phyloP scores from a whole-genome alignment of 2,888 invertebrate genomes.

The Saturnia pavonia region DNA sequence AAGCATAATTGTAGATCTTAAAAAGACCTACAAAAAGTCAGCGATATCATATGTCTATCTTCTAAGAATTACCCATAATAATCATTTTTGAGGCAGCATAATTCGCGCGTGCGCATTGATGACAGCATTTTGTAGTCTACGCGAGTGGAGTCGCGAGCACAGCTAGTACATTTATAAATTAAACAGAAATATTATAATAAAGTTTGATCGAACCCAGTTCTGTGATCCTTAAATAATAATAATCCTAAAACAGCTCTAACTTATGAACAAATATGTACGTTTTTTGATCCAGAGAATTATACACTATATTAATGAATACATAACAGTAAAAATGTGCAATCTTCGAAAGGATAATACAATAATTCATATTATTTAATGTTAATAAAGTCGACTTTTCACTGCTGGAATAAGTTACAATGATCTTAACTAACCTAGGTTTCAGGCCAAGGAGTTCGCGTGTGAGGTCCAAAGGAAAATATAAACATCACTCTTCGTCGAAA shows the following conservation, averaged over 20 bases:
- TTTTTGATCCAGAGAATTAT: not conserved
- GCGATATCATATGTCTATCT: too few relatives aligned
- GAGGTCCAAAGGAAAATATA: conserved; percentile 47
- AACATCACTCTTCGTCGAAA: conserved; percentile 33
- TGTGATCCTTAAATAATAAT: too few relatives aligned
- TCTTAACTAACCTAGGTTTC: not conserved
- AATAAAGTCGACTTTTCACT: not conserved
- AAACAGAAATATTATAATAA: too few relatives aligned
- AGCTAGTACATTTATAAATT: too few relatives aligned
- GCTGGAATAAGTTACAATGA: not conserved
- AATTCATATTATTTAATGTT: not conserved
- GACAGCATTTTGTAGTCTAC: too few relatives aligned
- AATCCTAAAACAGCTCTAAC: not conserved
- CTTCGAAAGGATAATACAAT: not conserved
- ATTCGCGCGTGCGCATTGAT: too few relatives aligned
- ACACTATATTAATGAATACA: not conserved
- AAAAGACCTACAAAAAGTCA: too few relatives aligned
- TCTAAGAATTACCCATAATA: too few relatives aligned
- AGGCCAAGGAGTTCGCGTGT: conserved; percentile 35
- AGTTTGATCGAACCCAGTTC: too few relatives aligned
- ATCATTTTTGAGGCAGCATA: too few relatives aligned
- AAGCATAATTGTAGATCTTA: too few relatives aligned
- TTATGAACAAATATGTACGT: not conserved
- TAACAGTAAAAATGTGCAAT: not conserved
- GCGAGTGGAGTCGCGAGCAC: too few relatives aligned